Evolutionary conservation across 2,797 vertebrate genomes (phyloP).

Genomic region (Ceryle rudis): DNA sequence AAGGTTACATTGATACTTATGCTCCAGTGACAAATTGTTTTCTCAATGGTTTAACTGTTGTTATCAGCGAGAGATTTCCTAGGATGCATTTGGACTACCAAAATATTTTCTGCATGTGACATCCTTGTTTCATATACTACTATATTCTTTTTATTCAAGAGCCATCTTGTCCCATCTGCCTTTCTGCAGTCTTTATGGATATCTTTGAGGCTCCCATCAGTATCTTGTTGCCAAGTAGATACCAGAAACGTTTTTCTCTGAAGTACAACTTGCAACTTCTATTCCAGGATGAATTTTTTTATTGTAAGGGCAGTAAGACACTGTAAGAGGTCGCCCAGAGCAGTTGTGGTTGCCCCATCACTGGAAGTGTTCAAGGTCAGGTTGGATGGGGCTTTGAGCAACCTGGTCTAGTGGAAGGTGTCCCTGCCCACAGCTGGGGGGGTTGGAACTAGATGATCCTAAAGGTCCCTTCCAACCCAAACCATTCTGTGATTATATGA

Average conservation of each 20-base stretch:
- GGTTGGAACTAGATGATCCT: background rate
- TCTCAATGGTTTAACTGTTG: background rate
- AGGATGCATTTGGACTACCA: background rate
- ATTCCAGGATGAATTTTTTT: background rate
- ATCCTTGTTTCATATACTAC: background rate
- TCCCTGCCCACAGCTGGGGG: background rate
- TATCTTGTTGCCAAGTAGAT: background rate
- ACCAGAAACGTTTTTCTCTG: background rate
- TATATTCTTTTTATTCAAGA: background rate
- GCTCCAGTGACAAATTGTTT: background rate
- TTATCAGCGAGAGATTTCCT: background rate
- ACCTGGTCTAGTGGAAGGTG: background rate
- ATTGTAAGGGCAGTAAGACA: rapidly evolving
- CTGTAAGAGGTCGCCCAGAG: background rate
- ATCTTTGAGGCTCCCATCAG: background rate
- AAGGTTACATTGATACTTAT: background rate
- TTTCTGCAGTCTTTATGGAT: background rate
- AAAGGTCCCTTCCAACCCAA: background rate
- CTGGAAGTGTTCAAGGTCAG: background rate
- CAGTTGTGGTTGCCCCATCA: background rate
- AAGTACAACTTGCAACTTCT: background rate
- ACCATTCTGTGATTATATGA: background rate
- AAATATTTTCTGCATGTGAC: background rate
- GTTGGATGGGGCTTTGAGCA: background rate
- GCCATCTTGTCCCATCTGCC: background rate